Percentiles rank a stretch among this genome's conserved stretches.
Conservation (phyloP, 2,888 invertebrate species). For the Ashinkailepas kermadecensis region DNA sequence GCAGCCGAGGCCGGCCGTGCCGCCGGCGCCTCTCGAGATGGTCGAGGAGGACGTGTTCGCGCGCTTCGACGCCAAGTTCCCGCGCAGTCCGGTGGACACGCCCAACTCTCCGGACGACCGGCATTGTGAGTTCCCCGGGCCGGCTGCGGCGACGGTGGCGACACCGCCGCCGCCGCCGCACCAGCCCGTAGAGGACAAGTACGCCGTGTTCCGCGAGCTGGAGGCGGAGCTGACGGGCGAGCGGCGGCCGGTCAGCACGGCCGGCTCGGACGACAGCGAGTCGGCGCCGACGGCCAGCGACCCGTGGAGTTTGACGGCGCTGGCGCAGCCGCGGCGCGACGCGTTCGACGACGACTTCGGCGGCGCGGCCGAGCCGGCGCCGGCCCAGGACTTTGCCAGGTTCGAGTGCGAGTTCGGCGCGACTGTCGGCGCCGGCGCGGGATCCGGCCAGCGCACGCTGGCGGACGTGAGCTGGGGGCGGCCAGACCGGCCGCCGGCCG, state of each 20-base stretch:
- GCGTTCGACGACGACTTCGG: neutral
- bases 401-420: neutral
- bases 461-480: too few species aligned
- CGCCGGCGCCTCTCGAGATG: slow-evolving; percentile 25
- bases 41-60: slow-evolving; percentile 34
- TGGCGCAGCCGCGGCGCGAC: too few species aligned
- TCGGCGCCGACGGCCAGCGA: neutral
- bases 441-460: neutral
- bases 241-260: neutral
- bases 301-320: neutral
- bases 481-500: too few species aligned
- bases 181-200: slow-evolving; percentile 54
- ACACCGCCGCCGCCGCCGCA: slow-evolving; percentile 19
- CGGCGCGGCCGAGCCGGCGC: neutral
- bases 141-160: slow-evolving; percentile 18
- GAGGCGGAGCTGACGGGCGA: slow-evolving; percentile 35
- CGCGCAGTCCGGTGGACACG: slow-evolving; percentile 32
- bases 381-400: neutral
- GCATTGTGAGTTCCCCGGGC: slow-evolving; percentile 24
- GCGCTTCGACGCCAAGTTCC: slow-evolving; percentile 34
- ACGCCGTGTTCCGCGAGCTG: slow-evolving; percentile 76
- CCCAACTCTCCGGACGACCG: slow-evolving; percentile 27
- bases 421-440: neutral
- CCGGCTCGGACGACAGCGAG: neutral
- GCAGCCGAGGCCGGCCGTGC: neutral